These are phyloP conservation scores for Notoglanidium macrostoma DNA, from an alignment of 2,797 vertebrate species.

Conservation along the genomic window DNA sequence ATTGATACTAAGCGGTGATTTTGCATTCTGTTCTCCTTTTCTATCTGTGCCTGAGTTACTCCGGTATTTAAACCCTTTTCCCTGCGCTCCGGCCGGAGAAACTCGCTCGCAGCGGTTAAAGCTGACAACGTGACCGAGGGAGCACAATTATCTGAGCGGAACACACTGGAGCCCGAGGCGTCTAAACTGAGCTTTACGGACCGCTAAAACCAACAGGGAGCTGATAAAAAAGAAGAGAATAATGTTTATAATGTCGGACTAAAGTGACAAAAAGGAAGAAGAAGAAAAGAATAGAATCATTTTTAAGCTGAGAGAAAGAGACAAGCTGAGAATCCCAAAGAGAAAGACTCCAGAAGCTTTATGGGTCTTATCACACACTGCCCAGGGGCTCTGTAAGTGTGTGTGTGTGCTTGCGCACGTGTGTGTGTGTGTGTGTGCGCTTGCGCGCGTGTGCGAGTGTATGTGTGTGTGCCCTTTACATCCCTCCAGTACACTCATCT, in stretches of 20 bases:
- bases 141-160: slow-evolving; percentile 10
- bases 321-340: slow-evolving; percentile 4
- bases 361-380: slow-evolving; percentile 24
- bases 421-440: neutral
- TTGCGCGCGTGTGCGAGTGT: neutral
- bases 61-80: neutral
- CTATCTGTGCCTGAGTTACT: neutral
- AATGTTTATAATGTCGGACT: slow-evolving; percentile 4
- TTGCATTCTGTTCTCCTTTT: neutral
- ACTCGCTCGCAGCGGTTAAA: neutral
- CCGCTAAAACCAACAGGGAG: neutral
- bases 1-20: neutral
- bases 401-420: neutral
- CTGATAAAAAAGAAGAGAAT: slow-evolving; percentile 12
- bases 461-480: neutral
- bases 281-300: neutral
- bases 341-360: slow-evolving; percentile 16
- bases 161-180: slow-evolving; percentile 2
- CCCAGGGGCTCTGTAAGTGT: slow-evolving; percentile 7
- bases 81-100: neutral
- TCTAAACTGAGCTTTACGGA: neutral
- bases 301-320: slow-evolving; percentile 19
- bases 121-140: neutral
- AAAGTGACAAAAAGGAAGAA: neutral
- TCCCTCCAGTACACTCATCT: neutral